phyloP scores from a whole-genome alignment of 2,888 invertebrate species.

The Cinara cedri region DNA sequence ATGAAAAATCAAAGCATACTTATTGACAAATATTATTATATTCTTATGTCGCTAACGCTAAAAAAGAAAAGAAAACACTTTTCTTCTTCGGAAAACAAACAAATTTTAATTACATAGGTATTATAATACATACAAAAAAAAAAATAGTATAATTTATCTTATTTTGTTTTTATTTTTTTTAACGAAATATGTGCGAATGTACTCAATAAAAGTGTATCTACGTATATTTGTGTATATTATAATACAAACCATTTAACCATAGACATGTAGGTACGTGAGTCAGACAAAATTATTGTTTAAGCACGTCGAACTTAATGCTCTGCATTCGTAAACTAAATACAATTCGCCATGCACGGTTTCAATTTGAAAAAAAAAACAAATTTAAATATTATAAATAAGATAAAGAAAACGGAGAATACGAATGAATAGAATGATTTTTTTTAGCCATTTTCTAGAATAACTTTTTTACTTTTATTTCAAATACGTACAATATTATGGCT shows the following conservation, averaged over 20 bases:
- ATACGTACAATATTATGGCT: too few relatives aligned
- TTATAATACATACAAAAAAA: not conserved
- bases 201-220: not conserved
- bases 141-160: not conserved
- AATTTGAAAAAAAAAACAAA: not conserved
- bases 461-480: not conserved
- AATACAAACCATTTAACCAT: too few relatives aligned
- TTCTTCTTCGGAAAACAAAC: not conserved
- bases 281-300: not conserved
- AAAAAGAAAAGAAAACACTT: not conserved
- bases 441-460: not conserved
- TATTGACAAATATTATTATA: too few relatives aligned
- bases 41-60: not conserved
- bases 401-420: not conserved
- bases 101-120: not conserved
- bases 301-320: not conserved
- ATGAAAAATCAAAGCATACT: too few relatives aligned
- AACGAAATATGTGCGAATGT: not conserved
- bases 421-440: slow-evolving; percentile 4
- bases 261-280: not conserved
- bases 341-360: slow-evolving; percentile 23
- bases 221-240: not conserved
- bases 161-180: not conserved
- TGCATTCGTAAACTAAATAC: not conserved
- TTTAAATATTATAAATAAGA: not conserved